Percentiles rank a stretch among this genome's conserved stretches.
These are phyloP conservation scores for Lapara coniferarum DNA, from an alignment of 2,888 invertebrate species.

Conservation along the genomic window DNA sequence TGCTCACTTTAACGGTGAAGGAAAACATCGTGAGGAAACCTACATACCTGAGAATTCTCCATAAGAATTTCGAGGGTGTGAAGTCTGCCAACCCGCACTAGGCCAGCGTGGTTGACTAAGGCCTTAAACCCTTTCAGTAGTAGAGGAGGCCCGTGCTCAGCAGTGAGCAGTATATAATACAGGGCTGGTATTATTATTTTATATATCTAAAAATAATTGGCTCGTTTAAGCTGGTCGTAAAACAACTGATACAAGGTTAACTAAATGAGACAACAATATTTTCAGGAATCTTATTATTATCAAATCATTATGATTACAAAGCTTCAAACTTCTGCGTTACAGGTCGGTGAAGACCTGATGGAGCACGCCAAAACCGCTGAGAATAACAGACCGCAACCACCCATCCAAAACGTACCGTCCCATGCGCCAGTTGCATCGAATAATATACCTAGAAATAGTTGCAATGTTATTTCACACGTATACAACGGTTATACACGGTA, in stretches of 20 bases:
- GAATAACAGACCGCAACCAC: slow-evolving; percentile 65
- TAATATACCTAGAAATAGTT: slow-evolving; percentile 58
- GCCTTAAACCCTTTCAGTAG: no score
- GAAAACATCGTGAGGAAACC: no score
- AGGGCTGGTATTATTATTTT: no score
- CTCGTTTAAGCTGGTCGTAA: no score
- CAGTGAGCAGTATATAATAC: no score
- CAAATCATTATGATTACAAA: not conserved
- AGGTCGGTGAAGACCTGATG: slow-evolving; percentile 62
- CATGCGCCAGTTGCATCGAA: slow-evolving; percentile 66
- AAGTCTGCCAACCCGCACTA: no score
- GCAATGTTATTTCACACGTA: not conserved
- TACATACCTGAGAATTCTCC: no score
- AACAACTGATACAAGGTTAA: not conserved
- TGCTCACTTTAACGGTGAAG: no score
- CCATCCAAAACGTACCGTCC: slow-evolving; percentile 74
- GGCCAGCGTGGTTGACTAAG: no score
- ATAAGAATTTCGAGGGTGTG: no score
- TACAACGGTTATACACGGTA: not conserved
- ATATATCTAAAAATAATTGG: no score
- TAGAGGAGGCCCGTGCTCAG: no score
- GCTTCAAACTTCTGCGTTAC: not conserved
- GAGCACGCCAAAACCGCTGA: slow-evolving; percentile 66
- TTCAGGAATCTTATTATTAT: not conserved
- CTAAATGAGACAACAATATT: not conserved